A percentile compares a stretch with the other conserved stretches of the same genome.
These are phyloP conservation scores for Manis crassicaudata DNA, from an alignment of 2,797 vertebrate species.

Conservation along the genomic window DNA sequence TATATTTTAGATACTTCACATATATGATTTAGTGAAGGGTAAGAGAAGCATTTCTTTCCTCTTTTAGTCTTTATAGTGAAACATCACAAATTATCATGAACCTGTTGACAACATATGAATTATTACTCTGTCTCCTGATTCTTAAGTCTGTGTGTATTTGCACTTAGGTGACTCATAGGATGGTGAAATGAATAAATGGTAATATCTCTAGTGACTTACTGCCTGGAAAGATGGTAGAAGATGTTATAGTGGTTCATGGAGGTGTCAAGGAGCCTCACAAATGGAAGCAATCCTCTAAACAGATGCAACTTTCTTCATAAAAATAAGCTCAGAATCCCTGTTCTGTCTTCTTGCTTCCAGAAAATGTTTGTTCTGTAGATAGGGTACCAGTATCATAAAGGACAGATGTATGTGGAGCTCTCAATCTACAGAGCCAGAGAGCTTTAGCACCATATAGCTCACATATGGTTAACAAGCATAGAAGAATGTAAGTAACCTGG, in stretches of 20 bases:
- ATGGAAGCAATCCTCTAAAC: background rate
- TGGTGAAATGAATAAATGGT: background rate
- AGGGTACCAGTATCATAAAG: background rate
- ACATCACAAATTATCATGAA: background rate
- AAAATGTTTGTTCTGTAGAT: background rate
- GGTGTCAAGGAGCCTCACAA: background rate
- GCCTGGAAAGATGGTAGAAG: background rate
- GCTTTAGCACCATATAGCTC: background rate
- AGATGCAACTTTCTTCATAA: background rate
- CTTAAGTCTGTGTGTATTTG: background rate
- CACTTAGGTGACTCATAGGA: background rate
- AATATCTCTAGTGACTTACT: background rate
- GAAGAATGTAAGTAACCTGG: background rate
- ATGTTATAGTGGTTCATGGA: background rate
- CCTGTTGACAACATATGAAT: constrained; percentile 35
- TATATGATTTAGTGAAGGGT: background rate
- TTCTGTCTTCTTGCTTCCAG: background rate
- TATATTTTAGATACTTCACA: background rate
- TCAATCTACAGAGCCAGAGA: background rate
- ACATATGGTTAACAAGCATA: background rate
- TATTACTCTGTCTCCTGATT: background rate
- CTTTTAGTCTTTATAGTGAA: constrained; percentile 33
- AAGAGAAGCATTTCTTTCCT: background rate
- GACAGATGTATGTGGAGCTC: background rate
- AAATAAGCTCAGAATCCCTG: background rate